Evolutionary conservation across 2,888 invertebrate species (phyloP), one percentile per base, ranked within the genome.

Genomic region (Phortica magna): DNA sequence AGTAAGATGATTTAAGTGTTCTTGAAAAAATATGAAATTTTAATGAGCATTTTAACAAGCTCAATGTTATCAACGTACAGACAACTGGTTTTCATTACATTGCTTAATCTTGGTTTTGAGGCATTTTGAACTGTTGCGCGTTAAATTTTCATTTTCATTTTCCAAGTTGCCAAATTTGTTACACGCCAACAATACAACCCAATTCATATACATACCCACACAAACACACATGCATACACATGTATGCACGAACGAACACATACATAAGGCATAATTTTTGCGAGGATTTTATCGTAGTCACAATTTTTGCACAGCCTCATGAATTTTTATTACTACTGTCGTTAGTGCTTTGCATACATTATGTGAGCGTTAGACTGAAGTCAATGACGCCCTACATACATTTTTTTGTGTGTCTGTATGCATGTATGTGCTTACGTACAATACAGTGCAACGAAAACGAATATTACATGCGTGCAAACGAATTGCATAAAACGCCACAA

Each of bases 251-350:
- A 31, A 41, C 57, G 31, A 31, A 42, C 73, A 73, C 72, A 73
- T 42, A 9, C 3, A 43, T 14, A 65, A 19, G n/a, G 75, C 68
- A 75, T 68, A 59, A 68, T 55, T 70, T 75, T 70, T 68, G 67
- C 67, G 67, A 67, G 41, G 22, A 75, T 75, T 71, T 61, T 61
- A 71, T 61, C 64, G 41, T 48, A 75, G 53, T 71, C 75, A 71
- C 59, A 75, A 71, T 75, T 53, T 73, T 74, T 12, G 14, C 65
- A 61, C 64, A 78, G 80, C 67, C 78, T 83, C 88, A 87, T 88
- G 88, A 84, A 84, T 86, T 87, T 86, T 85, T 84, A 88, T 87
- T 88, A 84, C 84, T 80, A 83, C 78, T 83, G 88, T 84, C 87
- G 85, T 80, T 84, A 77, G 83, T 82, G 83, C 82, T 88, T 87